These are phyloP conservation scores for Manduca sexta DNA, from an alignment of 1,140 invertebrate species.

Conservation along the genomic window DNA sequence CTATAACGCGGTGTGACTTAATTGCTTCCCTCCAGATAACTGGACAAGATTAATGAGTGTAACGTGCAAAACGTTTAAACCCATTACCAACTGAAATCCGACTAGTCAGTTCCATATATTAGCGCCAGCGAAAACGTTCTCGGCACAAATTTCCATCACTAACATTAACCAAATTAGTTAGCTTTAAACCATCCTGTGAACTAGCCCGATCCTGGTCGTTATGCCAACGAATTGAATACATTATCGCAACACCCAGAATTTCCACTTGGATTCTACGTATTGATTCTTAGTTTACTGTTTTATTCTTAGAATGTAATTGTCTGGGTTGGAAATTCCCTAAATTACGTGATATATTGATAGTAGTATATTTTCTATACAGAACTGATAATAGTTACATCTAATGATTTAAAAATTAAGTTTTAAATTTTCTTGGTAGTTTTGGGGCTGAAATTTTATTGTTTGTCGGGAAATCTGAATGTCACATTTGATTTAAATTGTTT, in stretches of 20 bases:
- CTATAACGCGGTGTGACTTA: conserved; percentile 39
- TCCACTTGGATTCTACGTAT: neutral
- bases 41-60: conserved; percentile 69
- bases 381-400: too few species aligned
- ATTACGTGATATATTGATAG: too few species aligned
- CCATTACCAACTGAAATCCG: conserved; percentile 69
- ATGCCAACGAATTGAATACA: conserved; percentile 22
- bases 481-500: too few species aligned
- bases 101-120: conserved; percentile 73
- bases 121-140: conserved; percentile 61
- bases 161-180: conserved; percentile 69
- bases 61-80: conserved; percentile 72
- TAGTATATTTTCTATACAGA: too few species aligned
- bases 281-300: too few species aligned
- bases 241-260: conserved; percentile 1
- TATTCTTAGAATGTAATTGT: too few species aligned
- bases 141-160: conserved; percentile 70
- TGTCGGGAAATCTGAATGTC: too few species aligned
- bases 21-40: conserved; percentile 65
- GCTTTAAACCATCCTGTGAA: conserved; percentile 48
- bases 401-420: too few species aligned
- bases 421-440: too few species aligned
- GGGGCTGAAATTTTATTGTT: too few species aligned
- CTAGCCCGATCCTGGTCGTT: conserved; percentile 36
- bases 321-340: too few species aligned